These are phyloP conservation scores for Trichogramma evanescens DNA, from an alignment of 2,888 invertebrate species.

Conservation along the genomic window DNA sequence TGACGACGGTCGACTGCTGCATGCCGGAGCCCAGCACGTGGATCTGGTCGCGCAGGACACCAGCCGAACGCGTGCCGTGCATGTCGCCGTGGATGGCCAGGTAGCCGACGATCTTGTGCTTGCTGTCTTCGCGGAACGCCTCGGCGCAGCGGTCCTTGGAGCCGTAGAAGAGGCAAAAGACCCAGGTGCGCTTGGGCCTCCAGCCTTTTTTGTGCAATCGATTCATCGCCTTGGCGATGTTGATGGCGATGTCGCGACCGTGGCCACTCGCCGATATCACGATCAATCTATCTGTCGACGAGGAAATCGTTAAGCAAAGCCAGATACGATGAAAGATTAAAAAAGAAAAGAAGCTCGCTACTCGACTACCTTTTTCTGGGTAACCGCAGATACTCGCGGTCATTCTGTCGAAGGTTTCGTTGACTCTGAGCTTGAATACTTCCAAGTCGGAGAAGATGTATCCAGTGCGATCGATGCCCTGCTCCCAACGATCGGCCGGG, in stretches of 20 bases:
- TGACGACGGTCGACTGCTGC: constrained; percentile 32
- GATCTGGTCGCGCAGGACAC: too few relatives aligned
- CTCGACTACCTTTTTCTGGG: constrained; percentile 26
- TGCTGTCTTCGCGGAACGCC: constrained; percentile 27
- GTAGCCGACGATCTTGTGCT: constrained; percentile 34
- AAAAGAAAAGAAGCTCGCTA: neutral
- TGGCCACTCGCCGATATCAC: constrained; percentile 35
- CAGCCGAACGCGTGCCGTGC: neutral
- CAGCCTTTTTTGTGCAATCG: constrained; percentile 31
- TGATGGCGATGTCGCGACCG: constrained; percentile 30
- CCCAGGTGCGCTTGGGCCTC: constrained; percentile 37
- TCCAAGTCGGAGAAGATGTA: constrained; percentile 21
- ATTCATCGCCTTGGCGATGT: constrained; percentile 31
- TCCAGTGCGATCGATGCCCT: constrained; percentile 15
- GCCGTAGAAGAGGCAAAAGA: constrained; percentile 36
- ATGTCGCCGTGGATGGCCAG: constrained; percentile 31
- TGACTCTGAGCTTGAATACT: constrained; percentile 24
- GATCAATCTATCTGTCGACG: constrained; percentile 37
- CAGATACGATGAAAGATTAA: too few relatives aligned
- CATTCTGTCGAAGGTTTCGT: constrained; percentile 26
- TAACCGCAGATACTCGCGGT: constrained; percentile 30
- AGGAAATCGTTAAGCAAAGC: neutral
- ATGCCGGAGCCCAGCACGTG: constrained; percentile 37
- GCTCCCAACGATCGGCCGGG: constrained; percentile 9
- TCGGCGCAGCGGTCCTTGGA: constrained; percentile 30